phyloP scores from a whole-genome alignment of 1,140 invertebrate species.

The Goniozus legneri region DNA sequence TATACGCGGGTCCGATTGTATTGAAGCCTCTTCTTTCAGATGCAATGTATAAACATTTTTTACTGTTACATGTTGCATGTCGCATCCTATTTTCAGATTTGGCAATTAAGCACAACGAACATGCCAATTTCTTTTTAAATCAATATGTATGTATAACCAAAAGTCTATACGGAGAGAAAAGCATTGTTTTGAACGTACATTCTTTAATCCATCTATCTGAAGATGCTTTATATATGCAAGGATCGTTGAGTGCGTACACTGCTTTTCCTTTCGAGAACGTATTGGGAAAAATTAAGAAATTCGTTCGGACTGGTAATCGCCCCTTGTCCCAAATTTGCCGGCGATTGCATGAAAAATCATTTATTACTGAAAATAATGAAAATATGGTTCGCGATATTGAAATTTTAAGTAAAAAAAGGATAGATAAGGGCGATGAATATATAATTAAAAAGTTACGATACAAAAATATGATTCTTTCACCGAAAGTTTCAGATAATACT shows the following conservation, averaged over 20 bases:
- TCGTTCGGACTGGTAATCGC: neutral
- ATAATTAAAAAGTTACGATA: neutral
- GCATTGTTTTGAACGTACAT: slow-evolving; percentile 20
- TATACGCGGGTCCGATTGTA: slow-evolving; percentile 20
- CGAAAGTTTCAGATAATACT: neutral
- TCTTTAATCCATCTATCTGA: slow-evolving; percentile 16
- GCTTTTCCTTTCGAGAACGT: slow-evolving; percentile 6
- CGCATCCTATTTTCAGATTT: slow-evolving; percentile 18
- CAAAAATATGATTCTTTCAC: neutral
- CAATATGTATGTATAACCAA: slow-evolving; percentile 13
- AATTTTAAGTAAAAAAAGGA: neutral
- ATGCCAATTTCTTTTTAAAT: slow-evolving; percentile 14
- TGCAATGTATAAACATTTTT: slow-evolving; percentile 19
- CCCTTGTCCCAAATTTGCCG: slow-evolving; percentile 6
- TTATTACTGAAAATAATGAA: neutral
- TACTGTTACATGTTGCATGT: slow-evolving; percentile 19
- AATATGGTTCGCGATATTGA: neutral
- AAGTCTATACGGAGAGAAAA: slow-evolving; percentile 11
- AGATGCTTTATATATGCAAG: slow-evolving; percentile 1
- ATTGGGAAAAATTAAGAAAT: neutral
- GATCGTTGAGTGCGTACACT: neutral
- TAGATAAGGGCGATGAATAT: neutral
- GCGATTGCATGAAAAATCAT: neutral
- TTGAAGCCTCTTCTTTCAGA: slow-evolving; percentile 15
- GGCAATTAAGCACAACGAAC: slow-evolving; percentile 4